phyloP scores from a whole-genome alignment of 2,888 invertebrate genomes.

The Pachymerium ferrugineum region DNA sequence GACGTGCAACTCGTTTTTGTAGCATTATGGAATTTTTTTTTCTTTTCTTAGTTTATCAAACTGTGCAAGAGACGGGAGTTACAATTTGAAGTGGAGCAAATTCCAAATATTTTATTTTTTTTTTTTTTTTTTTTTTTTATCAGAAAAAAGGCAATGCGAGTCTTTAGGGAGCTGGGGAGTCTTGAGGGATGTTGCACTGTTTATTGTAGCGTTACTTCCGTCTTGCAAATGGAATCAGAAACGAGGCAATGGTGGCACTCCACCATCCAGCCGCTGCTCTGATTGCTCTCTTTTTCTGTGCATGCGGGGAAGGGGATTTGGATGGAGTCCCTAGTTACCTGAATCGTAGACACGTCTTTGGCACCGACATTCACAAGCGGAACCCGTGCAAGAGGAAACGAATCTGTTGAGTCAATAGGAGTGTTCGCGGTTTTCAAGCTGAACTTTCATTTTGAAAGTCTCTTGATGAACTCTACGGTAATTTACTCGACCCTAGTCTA shows the following conservation, averaged over 20 bases:
- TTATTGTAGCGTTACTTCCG: slow-evolving; percentile 22
- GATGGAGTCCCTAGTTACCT: slow-evolving; percentile 22
- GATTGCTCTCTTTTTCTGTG: slow-evolving; percentile 22
- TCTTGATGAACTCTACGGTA: background rate
- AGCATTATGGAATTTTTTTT: background rate
- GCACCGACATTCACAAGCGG: slow-evolving; percentile 19
- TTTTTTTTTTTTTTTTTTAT: background rate
- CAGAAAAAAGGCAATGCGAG: background rate
- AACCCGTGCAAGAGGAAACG: slow-evolving; percentile 19
- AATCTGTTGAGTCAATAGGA: slow-evolving; percentile 22
- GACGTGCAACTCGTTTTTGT: background rate
- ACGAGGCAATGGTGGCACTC: slow-evolving; percentile 7
- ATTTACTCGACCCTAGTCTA: background rate
- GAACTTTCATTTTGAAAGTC: slow-evolving; percentile 10
- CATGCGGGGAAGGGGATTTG: slow-evolving; percentile 19
- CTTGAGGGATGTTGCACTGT: slow-evolving; percentile 23
- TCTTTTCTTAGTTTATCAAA: background rate
- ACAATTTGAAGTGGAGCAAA: background rate
- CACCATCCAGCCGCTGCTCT: background rate
- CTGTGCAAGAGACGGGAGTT: background rate
- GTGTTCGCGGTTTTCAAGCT: background rate
- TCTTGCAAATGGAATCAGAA: slow-evolving; percentile 22
- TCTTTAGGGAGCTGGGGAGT: background rate
- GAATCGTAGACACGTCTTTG: slow-evolving; percentile 24
- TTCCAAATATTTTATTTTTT: background rate